phyloP scores from a whole-genome alignment of 1,140 invertebrate genomes.

The Drosophila orena region DNA sequence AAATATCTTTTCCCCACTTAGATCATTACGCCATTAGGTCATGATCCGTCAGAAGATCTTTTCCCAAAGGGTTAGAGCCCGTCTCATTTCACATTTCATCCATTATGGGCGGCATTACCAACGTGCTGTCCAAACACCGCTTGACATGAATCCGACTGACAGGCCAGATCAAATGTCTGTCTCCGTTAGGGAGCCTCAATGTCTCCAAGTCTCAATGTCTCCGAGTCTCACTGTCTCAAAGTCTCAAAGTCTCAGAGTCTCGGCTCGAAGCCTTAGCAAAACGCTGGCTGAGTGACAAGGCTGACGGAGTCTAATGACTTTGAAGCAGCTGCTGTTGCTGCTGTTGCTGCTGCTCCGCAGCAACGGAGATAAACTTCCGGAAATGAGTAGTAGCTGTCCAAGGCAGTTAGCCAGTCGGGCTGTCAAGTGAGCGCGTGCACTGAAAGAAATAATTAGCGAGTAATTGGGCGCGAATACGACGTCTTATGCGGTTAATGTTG shows the following conservation, averaged over 20 bases:
- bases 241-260: background rate
- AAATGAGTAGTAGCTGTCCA: conserved; percentile 70
- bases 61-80: conserved; percentile 32
- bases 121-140: conserved; percentile 49
- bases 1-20: conserved; percentile 2
- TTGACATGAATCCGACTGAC: conserved; percentile 50
- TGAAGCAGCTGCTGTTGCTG: conserved; percentile 55
- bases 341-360: conserved; percentile 21
- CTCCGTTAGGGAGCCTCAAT: conserved; percentile 3
- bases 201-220: background rate
- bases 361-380: conserved; percentile 63
- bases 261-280: conserved; percentile 32
- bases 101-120: conserved; percentile 15
- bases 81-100: conserved; percentile 35
- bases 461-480: too few species aligned
- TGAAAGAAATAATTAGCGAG: background rate
- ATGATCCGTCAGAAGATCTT: conserved; percentile 16
- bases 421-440: conserved; percentile 32
- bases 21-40: conserved; percentile 5
- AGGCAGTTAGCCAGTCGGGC: conserved; percentile 33
- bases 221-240: too few species aligned
- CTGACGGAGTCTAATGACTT: conserved; percentile 57
- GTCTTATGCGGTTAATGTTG: background rate
- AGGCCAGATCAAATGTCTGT: conserved; percentile 49
- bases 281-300: conserved; percentile 51